phyloP scores from a whole-genome alignment of 1,140 invertebrate species.

The Lasioglossum albipes region DNA sequence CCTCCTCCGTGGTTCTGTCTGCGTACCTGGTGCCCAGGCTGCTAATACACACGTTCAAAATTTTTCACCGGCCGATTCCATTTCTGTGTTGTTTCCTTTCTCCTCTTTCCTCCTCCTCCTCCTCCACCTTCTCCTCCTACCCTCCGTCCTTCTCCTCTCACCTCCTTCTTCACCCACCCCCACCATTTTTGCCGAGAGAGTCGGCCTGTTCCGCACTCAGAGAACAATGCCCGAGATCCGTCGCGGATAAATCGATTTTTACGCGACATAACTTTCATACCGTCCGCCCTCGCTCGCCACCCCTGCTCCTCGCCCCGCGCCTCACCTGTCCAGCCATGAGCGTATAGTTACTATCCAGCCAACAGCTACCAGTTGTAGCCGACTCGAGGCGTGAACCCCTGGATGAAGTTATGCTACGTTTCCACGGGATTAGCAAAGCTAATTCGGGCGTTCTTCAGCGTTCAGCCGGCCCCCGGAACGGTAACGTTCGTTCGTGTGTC shows the following conservation, averaged over 20 bases:
- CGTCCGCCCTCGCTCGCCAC: background rate
- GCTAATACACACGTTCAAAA: constrained; percentile 56
- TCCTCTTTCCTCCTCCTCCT: background rate
- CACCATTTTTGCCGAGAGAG: background rate
- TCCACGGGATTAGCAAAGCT: constrained; percentile 78
- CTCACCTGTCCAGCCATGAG: too few species aligned
- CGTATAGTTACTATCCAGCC: background rate
- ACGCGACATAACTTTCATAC: constrained; percentile 68
- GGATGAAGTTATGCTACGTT: constrained; percentile 75
- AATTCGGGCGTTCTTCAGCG: constrained; percentile 62
- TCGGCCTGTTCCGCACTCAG: constrained; percentile 24
- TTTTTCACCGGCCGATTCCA: constrained; percentile 56
- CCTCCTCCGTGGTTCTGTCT: background rate
- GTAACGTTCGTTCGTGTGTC: too few species aligned
- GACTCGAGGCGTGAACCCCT: constrained; percentile 49
- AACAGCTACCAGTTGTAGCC: constrained; percentile 31
- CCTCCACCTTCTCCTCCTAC: too few species aligned
- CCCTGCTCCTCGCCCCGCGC: background rate
- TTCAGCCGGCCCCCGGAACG: too few species aligned
- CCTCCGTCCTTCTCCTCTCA: background rate
- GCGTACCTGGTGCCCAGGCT: too few species aligned
- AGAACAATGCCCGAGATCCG: constrained; percentile 77
- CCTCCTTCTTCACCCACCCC: too few species aligned
- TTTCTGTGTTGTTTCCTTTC: constrained; percentile 54
- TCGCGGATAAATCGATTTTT: constrained; percentile 79